Conservation (phyloP, 1,140 invertebrate genomes). For the Zaprionus tsacasi region DNA sequence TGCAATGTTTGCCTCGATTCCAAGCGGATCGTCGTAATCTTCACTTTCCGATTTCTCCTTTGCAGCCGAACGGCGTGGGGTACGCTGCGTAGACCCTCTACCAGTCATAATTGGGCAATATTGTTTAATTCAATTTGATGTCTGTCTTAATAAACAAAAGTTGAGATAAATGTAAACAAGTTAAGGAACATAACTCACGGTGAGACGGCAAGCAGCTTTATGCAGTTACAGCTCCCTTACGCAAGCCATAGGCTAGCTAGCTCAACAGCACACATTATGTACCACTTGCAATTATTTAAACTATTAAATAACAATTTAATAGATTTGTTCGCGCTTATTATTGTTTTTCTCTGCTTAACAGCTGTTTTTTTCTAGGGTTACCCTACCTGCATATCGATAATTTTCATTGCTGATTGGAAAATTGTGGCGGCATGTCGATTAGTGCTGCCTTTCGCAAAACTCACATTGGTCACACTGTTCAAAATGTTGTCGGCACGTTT, state of each 20-base stretch:
- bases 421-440: constrained; percentile 23
- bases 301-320: not conserved
- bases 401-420: not conserved
- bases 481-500: constrained; percentile 72
- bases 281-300: not conserved
- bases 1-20: constrained; percentile 6
- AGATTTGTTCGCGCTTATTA: constrained; percentile 26
- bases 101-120: not conserved
- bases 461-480: constrained; percentile 17
- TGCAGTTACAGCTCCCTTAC: not conserved
- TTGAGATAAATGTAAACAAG: not conserved
- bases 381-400: not conserved
- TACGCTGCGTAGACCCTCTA: not conserved
- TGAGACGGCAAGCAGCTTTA: not conserved
- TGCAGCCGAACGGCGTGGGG: not conserved
- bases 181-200: not conserved
- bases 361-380: constrained; percentile 18
- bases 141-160: not conserved
- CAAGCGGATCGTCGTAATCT: constrained; percentile 36
- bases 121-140: not conserved
- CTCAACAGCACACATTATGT: not conserved
- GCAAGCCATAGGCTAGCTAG: no score
- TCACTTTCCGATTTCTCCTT: not conserved
- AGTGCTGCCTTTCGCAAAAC: not conserved
- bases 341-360: constrained; percentile 12